Conservation (phyloP, 1,140 invertebrate genomes). For the Lanistes nyassanus region DNA sequence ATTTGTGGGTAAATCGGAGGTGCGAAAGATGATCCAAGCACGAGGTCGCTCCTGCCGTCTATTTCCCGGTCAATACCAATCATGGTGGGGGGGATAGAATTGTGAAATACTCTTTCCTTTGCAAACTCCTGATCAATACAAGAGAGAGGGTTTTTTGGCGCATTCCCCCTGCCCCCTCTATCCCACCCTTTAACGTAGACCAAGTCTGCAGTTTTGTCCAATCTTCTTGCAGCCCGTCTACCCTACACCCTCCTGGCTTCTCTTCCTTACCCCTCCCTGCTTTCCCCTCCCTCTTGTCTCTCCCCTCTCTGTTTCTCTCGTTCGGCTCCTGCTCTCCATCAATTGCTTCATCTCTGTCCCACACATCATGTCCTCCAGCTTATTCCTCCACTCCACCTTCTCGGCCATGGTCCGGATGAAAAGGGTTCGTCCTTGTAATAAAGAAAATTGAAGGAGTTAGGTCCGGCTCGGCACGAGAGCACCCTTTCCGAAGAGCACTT, state of each 20-base stretch:
- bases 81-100: conserved; percentile 13
- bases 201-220: neutral
- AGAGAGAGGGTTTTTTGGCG: neutral
- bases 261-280: neutral
- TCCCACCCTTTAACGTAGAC: neutral
- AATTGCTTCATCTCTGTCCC: neutral
- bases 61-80: conserved; percentile 4
- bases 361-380: neutral
- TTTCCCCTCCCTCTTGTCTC: too few species aligned
- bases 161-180: neutral
- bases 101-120: neutral
- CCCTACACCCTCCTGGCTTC: neutral
- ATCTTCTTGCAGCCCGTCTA: neutral
- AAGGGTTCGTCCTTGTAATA: conserved; percentile 12
- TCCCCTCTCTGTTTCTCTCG: too few species aligned
- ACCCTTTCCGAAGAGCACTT: neutral
- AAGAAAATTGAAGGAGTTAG: conserved; percentile 13
- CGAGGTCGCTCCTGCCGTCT: neutral
- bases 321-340: too few species aligned
- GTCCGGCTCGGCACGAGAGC: neutral
- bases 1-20: conserved; percentile 10
- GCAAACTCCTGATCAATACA: conserved; percentile 12
- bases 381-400: neutral
- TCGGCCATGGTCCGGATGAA: neutral
- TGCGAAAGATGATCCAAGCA: conserved; percentile 16